Evolutionary conservation across 2,113 vertebrate species (phyloP).

Genomic region (Astatotilapia flaviijosephi): DNA sequence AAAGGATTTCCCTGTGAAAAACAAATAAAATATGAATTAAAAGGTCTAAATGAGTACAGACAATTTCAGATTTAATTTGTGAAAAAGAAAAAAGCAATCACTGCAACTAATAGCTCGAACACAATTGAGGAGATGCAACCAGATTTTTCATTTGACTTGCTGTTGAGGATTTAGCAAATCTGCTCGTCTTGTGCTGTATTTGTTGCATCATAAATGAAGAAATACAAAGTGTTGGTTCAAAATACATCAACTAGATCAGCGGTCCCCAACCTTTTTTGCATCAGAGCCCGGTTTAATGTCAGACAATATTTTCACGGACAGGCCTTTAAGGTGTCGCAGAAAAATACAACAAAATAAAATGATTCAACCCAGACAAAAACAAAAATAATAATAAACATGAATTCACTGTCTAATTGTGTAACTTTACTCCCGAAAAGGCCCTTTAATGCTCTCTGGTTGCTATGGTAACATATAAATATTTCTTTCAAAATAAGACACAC

Average conservation of each 20-base stretch:
- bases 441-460: background rate
- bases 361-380: background rate
- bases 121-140: background rate
- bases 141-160: background rate
- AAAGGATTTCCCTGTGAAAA: constrained; percentile 84
- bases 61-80: background rate
- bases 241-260: background rate
- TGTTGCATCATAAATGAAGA: background rate
- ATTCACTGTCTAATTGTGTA: background rate
- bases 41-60: background rate
- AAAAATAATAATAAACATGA: background rate
- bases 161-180: constrained; percentile 9
- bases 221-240: background rate
- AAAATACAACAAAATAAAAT: background rate
- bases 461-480: background rate
- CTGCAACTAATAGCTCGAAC: background rate
- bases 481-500: background rate
- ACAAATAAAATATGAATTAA: background rate
- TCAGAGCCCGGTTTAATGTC: background rate
- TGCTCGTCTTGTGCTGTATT: background rate
- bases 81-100: background rate
- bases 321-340: background rate
- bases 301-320: background rate
- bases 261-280: background rate
- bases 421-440: background rate